Evolutionary conservation across 2,113 vertebrate species (phyloP).

Genomic region (Rousettus leschenaultii): DNA sequence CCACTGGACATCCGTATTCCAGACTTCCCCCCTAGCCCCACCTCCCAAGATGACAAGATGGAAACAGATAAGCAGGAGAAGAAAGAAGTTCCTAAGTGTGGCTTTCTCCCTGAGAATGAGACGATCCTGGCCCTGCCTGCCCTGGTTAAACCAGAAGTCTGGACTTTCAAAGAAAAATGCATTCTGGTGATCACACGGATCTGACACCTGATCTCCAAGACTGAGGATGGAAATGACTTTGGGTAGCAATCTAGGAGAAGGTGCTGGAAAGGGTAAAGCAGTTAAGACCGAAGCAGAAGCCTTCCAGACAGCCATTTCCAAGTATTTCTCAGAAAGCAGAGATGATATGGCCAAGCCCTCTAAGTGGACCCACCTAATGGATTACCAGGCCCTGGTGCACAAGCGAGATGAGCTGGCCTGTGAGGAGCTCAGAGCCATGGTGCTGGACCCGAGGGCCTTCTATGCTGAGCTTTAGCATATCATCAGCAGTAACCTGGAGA

Average conservation of each 20-base stretch:
- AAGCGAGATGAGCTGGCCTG: constrained; percentile 86
- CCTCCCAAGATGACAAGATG: constrained; percentile 90
- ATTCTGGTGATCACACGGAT: constrained; percentile 89
- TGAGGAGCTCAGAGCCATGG: constrained; percentile 84
- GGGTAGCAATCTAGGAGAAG: constrained; percentile 92
- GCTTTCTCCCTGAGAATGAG: constrained; percentile 90
- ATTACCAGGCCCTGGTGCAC: constrained; percentile 90
- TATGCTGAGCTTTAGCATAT: constrained; percentile 93
- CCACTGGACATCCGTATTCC: constrained; percentile 92
- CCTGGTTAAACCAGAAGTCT: constrained; percentile 89
- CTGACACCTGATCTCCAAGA: constrained; percentile 90
- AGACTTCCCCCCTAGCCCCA: constrained; percentile 76
- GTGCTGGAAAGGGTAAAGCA: constrained; percentile 90
- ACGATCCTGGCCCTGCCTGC: constrained; percentile 82
- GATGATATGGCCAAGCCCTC: constrained; percentile 93
- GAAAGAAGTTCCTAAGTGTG: constrained; percentile 88
- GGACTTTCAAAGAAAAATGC: constrained; percentile 86
- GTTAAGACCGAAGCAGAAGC: constrained; percentile 90
- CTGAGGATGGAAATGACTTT: constrained; percentile 94
- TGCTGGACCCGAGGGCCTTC: constrained; percentile 89
- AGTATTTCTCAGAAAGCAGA: constrained; percentile 90
- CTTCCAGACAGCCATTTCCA: constrained; percentile 87
- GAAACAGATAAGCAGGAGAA: constrained; percentile 90
- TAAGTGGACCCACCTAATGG: constrained; percentile 94
- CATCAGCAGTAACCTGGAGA: constrained; percentile 89